Base-by-base conservation (phyloP, 2,113 vertebrate species). In the Amia ocellicauda region DNA sequence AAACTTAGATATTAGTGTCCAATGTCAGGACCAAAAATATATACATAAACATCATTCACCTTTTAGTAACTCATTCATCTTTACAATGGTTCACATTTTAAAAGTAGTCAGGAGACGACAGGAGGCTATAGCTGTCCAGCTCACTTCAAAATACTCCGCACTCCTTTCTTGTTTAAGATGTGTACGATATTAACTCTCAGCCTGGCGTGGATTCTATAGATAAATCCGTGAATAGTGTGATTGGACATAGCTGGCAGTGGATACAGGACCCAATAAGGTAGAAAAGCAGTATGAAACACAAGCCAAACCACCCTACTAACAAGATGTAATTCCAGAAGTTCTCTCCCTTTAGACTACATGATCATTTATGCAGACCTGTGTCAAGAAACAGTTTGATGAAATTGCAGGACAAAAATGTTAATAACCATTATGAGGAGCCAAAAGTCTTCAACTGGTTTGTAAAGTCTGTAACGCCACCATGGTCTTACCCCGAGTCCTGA, bases 401-500 rank as follows among this genome's bases (percentile, higher is more conserved):
- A 16, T 14, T 47, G 4, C 16, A 14, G 43, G 43, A 47, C 43
- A 4, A 47, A 17, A 4, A 8, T n/a, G 13, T 16, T 14, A 47
- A 47, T 47, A 14, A 4, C 43, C 11, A 5, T 36, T 36, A 36
- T 3, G 3, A n/a, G 4, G 43, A 14, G 13, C 16, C 3, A 47
- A 47, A 3, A n/a, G 13, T 3, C 16, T 47, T 47, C 43, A n/a
- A n/a, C n/a, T n/a, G n/a, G n/a, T n/a, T n/a, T 17, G 43, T 47
- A 3, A 47, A n/a, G n/a, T 19, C 51, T 53, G 10, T 20, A 2
- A 20, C 14, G 20, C 4, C 2, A 28, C 20, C 2, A 36, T 24
- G 7, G 10, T 58, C 40, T 88, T 86, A 95, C 93, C 90, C 80
- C 26, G 87, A 71, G 23, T 82, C 76, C 28, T 80, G 71, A 11